phyloP scores from a whole-genome alignment of 35 echinoderm and acorn worm genomes.

The Antedon bifida region DNA sequence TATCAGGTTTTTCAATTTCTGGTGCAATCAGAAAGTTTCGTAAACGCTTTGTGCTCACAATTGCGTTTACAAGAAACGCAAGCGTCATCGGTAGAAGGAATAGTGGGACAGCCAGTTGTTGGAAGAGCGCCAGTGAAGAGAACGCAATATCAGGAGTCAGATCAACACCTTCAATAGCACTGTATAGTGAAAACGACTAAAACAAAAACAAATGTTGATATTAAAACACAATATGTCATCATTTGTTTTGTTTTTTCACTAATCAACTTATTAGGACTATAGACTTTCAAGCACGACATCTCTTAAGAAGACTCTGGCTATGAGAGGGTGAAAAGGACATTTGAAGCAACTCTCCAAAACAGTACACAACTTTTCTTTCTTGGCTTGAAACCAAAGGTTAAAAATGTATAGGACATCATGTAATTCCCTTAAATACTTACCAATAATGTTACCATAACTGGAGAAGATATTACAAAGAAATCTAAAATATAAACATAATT shows the following conservation, averaged over 20 bases:
- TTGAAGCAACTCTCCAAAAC: too few relatives aligned
- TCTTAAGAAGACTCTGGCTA: too few relatives aligned
- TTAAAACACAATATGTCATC: too few relatives aligned
- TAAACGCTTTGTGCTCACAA: conserved; percentile 28
- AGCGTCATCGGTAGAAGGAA: conserved; percentile 34
- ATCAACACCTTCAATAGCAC: not conserved
- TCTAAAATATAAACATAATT: not conserved
- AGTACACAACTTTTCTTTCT: too few relatives aligned
- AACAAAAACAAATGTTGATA: not conserved
- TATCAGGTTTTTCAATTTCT: not conserved
- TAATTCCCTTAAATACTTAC: not conserved
- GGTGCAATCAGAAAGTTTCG: conserved; percentile 7
- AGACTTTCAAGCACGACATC: too few relatives aligned
- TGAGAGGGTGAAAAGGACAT: too few relatives aligned
- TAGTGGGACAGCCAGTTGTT: conserved; percentile 38
- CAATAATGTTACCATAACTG: not conserved
- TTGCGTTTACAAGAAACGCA: conserved; percentile 20
- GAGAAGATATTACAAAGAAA: not conserved
- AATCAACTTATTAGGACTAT: too few relatives aligned
- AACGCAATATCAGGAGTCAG: conserved; percentile 42
- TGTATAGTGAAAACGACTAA: conserved; percentile 45
- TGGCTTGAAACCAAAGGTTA: too few relatives aligned
- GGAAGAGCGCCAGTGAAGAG: conserved; percentile 43
- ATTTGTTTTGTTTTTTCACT: too few relatives aligned
- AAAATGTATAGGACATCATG: too few relatives aligned